Conservation (phyloP, 1,140 invertebrate genomes). For the Diabrotica undecimpunctata region DNA sequence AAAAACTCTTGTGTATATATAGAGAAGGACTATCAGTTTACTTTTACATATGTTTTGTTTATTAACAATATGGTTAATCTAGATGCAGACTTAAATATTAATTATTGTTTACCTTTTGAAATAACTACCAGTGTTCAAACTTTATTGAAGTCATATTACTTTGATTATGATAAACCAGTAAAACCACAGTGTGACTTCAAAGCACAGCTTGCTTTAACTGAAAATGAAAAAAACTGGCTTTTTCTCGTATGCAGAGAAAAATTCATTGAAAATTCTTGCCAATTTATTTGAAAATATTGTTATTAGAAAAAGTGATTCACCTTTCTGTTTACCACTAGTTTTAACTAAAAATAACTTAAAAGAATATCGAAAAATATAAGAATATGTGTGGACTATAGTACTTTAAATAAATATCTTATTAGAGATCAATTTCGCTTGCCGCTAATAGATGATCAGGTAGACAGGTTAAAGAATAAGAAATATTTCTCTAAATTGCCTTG, state of each 20-base stretch:
- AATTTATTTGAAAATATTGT: constrained; percentile 35
- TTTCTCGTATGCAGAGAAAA: constrained; percentile 36
- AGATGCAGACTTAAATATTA: too few species aligned
- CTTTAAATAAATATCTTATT: constrained; percentile 35
- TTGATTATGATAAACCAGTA: not conserved
- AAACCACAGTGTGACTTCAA: constrained; percentile 15
- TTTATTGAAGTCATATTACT: too few species aligned
- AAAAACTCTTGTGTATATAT: too few species aligned
- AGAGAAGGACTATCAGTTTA: too few species aligned
- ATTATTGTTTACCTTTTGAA: too few species aligned
- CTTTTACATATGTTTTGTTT: too few species aligned
- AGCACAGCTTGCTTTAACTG: constrained; percentile 23
- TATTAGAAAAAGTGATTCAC: not conserved
- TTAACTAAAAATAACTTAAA: constrained; percentile 32
- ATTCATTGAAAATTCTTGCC: constrained; percentile 36
- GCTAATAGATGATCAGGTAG: constrained; percentile 44
- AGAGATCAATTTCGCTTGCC: constrained; percentile 38
- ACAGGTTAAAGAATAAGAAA: constrained; percentile 26
- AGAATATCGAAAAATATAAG: too few species aligned
- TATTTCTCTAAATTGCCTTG: constrained; percentile 39
- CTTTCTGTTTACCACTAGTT: constrained; percentile 3
- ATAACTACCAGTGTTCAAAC: too few species aligned
- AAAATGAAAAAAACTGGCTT: constrained; percentile 33
- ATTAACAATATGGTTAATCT: too few species aligned
- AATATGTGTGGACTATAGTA: constrained; percentile 40